Evolutionary conservation across 2,797 vertebrate genomes (phyloP).

Genomic region (Helarctos malayanus): DNA sequence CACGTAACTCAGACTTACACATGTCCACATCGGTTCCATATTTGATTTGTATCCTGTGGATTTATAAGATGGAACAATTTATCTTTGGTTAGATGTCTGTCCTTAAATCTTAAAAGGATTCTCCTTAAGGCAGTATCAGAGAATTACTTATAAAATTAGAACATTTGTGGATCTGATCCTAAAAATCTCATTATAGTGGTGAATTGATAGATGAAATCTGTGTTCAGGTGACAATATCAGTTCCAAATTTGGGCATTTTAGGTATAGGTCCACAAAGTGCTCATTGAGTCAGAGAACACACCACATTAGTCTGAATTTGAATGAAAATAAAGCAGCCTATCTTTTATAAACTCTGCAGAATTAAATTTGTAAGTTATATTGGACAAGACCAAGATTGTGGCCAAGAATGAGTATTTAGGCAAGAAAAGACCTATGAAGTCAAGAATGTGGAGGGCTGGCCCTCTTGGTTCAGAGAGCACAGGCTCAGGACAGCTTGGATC

Average conservation of each 20-base stretch:
- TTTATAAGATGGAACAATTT: not conserved
- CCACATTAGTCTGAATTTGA: not conserved
- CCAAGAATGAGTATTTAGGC: not conserved
- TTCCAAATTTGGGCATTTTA: not conserved
- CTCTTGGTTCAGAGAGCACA: fast-evolving
- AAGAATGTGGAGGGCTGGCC: not conserved
- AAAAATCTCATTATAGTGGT: not conserved
- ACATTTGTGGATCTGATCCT: not conserved
- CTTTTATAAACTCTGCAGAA: not conserved
- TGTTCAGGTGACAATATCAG: not conserved
- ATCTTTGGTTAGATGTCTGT: not conserved
- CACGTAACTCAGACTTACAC: not conserved
- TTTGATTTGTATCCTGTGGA: not conserved
- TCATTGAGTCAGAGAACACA: not conserved
- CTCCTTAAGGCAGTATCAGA: not conserved
- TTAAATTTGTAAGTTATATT: not conserved
- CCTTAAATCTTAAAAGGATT: not conserved
- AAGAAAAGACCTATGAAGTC: not conserved
- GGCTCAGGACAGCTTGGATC: not conserved
- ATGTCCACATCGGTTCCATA: not conserved
- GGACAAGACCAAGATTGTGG: not conserved
- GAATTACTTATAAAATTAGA: not conserved
- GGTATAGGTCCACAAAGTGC: not conserved
- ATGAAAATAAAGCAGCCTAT: not conserved
- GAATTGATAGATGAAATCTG: not conserved